Percentiles rank a stretch among this genome's conserved stretches.
Evolutionary conservation across 2,888 invertebrate species (phyloP).

Genomic region (Parapristionchus giblindavisi): DNA sequence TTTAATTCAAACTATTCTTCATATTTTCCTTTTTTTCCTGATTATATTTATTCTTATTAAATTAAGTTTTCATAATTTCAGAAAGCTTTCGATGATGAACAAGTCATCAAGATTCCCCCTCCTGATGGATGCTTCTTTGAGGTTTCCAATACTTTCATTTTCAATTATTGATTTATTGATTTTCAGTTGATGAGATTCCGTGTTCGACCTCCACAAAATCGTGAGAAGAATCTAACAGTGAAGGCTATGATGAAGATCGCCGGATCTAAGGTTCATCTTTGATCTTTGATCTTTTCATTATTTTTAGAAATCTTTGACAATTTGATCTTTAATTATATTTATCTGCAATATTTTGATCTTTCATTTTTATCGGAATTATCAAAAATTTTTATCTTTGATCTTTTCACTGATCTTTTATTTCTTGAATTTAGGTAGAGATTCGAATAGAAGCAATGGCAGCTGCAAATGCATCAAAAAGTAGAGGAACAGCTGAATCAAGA

Average conservation of each 20-base stretch:
- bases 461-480: slow-evolving; percentile 71
- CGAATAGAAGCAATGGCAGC: slow-evolving; percentile 94
- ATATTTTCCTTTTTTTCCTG: no score
- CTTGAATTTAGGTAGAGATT: slow-evolving; percentile 84
- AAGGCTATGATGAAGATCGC: slow-evolving; percentile 78
- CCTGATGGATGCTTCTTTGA: slow-evolving; percentile 69
- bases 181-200: slow-evolving; percentile 73
- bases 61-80: slow-evolving; percentile 37
- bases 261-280: slow-evolving; percentile 66
- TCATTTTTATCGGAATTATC: background rate
- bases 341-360: background rate
- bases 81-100: slow-evolving; percentile 79
- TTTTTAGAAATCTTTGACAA: background rate
- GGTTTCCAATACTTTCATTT: slow-evolving; percentile 43
- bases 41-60: background rate
- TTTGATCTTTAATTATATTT: background rate
- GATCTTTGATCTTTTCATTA: background rate
- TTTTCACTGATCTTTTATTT: no score
- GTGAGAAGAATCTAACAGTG: slow-evolving; percentile 93
- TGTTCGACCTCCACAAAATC: slow-evolving; percentile 90
- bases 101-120: slow-evolving; percentile 69
- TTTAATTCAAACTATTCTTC: no score
- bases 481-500: slow-evolving; percentile 91
- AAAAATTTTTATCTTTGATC: background rate
- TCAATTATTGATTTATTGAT: background rate